A percentile compares a stretch with the other conserved stretches of the same genome.
Evolutionary conservation across 2,113 vertebrate genomes (phyloP).

Genomic region (Hepsetus odoe): DNA sequence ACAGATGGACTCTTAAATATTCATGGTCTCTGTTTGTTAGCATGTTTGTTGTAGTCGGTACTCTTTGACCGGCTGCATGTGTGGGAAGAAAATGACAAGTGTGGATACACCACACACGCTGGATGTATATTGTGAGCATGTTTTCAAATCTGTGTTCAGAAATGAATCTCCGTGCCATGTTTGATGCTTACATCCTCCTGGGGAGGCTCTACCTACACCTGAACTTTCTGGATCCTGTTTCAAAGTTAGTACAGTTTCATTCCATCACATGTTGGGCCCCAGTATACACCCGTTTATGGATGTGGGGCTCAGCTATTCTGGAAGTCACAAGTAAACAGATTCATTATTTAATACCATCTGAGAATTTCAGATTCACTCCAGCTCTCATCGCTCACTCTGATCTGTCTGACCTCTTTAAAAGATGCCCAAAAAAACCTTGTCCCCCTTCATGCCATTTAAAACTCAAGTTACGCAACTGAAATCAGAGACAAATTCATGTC

Average conservation of each 20-base stretch:
- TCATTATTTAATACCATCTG: background rate
- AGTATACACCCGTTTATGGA: too few relatives aligned
- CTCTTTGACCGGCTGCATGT: background rate
- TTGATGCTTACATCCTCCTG: background rate
- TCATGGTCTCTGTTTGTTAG: background rate
- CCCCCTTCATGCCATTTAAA: background rate
- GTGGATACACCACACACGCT: background rate
- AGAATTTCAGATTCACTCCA: background rate
- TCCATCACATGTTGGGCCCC: background rate
- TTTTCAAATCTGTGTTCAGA: background rate
- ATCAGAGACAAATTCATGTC: background rate
- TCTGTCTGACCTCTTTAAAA: constrained; percentile 11
- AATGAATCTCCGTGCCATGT: background rate
- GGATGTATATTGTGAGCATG: background rate
- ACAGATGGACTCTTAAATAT: background rate
- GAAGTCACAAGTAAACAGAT: constrained; percentile 2
- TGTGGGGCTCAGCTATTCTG: constrained; percentile 3
- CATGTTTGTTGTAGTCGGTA: background rate
- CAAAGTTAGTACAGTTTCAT: background rate
- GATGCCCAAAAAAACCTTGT: background rate
- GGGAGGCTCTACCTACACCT: background rate
- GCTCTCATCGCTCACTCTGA: background rate
- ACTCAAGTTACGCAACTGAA: background rate
- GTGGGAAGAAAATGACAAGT: background rate
- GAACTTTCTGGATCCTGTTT: background rate